Evolutionary conservation across 2,888 invertebrate species (phyloP).

Genomic region (Zygaena filipendulae): DNA sequence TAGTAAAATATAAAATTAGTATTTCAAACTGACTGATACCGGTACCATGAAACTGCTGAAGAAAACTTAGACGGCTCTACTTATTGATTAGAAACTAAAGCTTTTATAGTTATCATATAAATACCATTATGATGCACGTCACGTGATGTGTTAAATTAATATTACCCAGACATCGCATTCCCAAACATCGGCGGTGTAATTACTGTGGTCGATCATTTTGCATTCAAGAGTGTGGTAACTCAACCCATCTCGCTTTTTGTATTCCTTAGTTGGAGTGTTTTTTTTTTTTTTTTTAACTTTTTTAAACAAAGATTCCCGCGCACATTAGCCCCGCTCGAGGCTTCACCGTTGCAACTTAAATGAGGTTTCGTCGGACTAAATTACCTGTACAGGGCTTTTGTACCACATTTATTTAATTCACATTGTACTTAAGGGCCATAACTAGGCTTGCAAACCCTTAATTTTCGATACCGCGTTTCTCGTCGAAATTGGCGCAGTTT

Average conservation of each 20-base stretch:
- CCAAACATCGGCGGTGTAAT: too few relatives aligned
- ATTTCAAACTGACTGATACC: too few relatives aligned
- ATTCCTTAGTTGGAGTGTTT: slow-evolving; percentile 54
- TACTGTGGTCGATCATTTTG: slow-evolving; percentile 45
- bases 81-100: too few relatives aligned
- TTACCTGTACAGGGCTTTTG: slow-evolving; percentile 51
- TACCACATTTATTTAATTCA: slow-evolving; percentile 61
- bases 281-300: slow-evolving; percentile 56
- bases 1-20: too few relatives aligned
- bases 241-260: slow-evolving; percentile 49
- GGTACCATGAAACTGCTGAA: too few relatives aligned
- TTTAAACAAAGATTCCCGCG: slow-evolving; percentile 46
- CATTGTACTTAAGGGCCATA: slow-evolving; percentile 66
- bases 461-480: slow-evolving; percentile 44
- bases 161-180: too few relatives aligned
- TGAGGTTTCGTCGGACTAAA: slow-evolving; percentile 60
- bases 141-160: too few relatives aligned
- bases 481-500: slow-evolving; percentile 36
- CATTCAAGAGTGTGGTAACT: slow-evolving; percentile 45
- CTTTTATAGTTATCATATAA: too few relatives aligned
- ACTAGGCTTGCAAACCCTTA: slow-evolving; percentile 50
- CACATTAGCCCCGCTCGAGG: slow-evolving; percentile 49
- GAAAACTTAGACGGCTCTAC: too few relatives aligned
- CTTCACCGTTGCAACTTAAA: slow-evolving; percentile 46
- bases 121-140: too few relatives aligned